Conservation (phyloP, 2,113 vertebrate species). For the Nothoprocta perdicaria region DNA sequence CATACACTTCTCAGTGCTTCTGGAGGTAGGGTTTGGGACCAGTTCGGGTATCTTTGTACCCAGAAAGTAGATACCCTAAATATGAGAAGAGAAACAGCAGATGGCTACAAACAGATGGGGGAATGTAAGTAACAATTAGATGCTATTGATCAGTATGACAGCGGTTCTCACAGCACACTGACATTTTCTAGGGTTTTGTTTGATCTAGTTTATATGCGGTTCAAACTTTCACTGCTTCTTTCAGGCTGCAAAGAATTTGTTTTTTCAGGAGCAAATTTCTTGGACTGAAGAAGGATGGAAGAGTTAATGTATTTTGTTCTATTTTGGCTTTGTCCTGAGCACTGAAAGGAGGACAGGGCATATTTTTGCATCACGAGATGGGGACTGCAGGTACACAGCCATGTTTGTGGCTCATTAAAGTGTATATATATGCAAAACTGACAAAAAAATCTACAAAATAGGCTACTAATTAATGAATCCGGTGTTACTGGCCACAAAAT, state of each 20-base stretch:
- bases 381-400: background rate
- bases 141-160: slow-evolving; percentile 44
- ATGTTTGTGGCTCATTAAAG: background rate
- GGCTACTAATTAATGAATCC: background rate
- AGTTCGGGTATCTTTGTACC: background rate
- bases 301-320: background rate
- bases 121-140: slow-evolving; percentile 61
- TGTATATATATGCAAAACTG: rapidly evolving
- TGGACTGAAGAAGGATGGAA: background rate
- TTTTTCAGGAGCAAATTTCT: background rate
- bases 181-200: slow-evolving; percentile 21
- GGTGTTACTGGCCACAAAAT: background rate
- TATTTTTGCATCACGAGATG: background rate
- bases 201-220: background rate
- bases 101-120: slow-evolving; percentile 66
- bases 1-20: background rate
- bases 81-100: slow-evolving; percentile 50
- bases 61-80: background rate
- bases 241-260: background rate
- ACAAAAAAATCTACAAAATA: background rate
- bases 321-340: background rate
- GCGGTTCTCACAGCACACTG: background rate
- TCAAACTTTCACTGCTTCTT: background rate
- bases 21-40: background rate
- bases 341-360: rapidly evolving